Evolutionary conservation across 1,140 invertebrate species (phyloP).

Genomic region (Drosophila arizonae): DNA sequence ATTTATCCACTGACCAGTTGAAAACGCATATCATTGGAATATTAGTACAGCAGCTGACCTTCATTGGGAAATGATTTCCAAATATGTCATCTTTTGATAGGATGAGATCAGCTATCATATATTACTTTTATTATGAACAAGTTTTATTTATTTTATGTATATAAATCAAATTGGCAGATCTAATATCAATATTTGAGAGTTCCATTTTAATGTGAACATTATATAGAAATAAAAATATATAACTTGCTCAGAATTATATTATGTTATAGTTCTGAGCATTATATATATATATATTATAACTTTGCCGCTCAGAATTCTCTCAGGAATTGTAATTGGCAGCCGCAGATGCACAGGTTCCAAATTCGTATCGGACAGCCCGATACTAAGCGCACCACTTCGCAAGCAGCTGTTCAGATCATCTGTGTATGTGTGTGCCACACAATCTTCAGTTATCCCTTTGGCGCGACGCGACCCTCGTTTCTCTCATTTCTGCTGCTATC

Average conservation of each 20-base stretch:
- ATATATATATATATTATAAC: too few relatives aligned
- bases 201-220: too few relatives aligned
- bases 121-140: too few relatives aligned
- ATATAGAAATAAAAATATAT: too few relatives aligned
- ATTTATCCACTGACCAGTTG: conserved; percentile 50
- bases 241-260: too few relatives aligned
- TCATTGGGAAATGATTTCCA: background rate
- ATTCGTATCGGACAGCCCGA: too few relatives aligned
- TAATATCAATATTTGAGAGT: too few relatives aligned
- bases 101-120: too few relatives aligned
- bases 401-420: conserved; percentile 16
- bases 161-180: too few relatives aligned
- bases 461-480: background rate
- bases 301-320: background rate
- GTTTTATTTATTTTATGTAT: too few relatives aligned
- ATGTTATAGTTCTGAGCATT: too few relatives aligned
- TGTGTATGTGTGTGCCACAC: conserved; percentile 7
- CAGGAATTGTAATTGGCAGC: background rate
- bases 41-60: conserved; percentile 2
- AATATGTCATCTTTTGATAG: too few relatives aligned
- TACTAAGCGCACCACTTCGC: background rate
- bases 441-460: conserved; percentile 37
- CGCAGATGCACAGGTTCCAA: background rate
- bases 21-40: conserved; percentile 15
- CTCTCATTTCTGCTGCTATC: conserved; percentile 19